Percentiles rank a stretch among this genome's conserved stretches.
Conservation (phyloP, 2,888 invertebrate genomes). For the Tethea ocularis region DNA sequence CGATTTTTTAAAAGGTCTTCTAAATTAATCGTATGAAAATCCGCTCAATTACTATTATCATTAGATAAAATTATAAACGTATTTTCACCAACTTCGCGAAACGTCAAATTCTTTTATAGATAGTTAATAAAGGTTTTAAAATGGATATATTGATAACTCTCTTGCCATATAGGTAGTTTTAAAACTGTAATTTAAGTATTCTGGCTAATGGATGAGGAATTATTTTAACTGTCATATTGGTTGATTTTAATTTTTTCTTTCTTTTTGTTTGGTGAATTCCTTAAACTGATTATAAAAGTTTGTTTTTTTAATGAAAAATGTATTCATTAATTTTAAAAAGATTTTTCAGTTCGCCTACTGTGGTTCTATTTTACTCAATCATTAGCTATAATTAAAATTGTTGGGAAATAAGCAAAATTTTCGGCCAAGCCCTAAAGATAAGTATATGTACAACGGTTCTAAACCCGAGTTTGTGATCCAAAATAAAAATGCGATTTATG, state of each 20-base stretch:
- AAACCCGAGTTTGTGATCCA: constrained; percentile 30
- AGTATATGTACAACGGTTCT: constrained; percentile 17
- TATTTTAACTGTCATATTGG: too few relatives aligned
- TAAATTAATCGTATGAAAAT: not conserved
- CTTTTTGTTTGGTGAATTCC: too few relatives aligned
- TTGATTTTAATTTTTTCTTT: too few relatives aligned
- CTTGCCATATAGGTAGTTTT: not conserved
- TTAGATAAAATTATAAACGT: constrained; percentile 4
- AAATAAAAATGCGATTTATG: constrained; percentile 27
- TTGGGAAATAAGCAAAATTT: constrained; percentile 18
- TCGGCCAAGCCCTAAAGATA: constrained; percentile 30
- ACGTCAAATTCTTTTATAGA: constrained; percentile 1
- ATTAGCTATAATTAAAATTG: constrained; percentile 1
- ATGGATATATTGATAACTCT: constrained; percentile 6
- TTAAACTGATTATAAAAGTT: not conserved
- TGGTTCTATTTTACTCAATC: not conserved
- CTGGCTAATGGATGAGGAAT: constrained; percentile 1
- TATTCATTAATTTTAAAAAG: too few relatives aligned
- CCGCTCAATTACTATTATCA: constrained; percentile 11
- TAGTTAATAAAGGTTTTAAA: constrained; percentile 9
- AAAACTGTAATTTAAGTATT: not conserved
- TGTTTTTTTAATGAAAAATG: too few relatives aligned
- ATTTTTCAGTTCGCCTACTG: not conserved
- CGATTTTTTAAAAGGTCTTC: not conserved
- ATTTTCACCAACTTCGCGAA: not conserved